phyloP scores from a whole-genome alignment of 2,797 vertebrate genomes.

The Synaphobranchus kaupii region DNA sequence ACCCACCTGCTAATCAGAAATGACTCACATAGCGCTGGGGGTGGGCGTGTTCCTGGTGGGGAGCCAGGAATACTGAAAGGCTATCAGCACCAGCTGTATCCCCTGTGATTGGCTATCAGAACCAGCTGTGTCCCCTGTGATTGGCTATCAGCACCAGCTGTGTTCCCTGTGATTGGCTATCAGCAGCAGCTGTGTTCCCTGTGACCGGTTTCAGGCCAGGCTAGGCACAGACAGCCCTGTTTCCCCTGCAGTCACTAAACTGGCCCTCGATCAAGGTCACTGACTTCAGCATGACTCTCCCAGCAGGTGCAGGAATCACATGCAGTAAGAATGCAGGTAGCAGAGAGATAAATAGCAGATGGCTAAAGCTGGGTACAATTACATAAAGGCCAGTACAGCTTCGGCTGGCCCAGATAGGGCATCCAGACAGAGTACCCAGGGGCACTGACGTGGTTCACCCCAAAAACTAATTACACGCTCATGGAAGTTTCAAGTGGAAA shows the following conservation, averaged over 20 bases:
- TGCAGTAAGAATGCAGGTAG: neutral
- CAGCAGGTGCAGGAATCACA: neutral
- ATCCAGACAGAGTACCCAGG: no score
- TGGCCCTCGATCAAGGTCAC: neutral
- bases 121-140: neutral
- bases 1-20: constrained; percentile 31
- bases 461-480: neutral
- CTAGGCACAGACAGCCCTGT: neutral
- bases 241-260: neutral
- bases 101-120: neutral
- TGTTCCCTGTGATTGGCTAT: neutral
- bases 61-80: neutral
- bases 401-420: neutral
- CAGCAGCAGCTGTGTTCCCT: neutral
- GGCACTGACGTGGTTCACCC: no score
- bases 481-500: neutral
- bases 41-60: neutral
- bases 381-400: neutral
- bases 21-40: neutral
- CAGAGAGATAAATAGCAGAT: neutral
- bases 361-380: neutral
- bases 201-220: neutral
- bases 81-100: neutral
- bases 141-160: no score
- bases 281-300: neutral